phyloP scores from a whole-genome alignment of 2,113 vertebrate genomes.

The Caloenas nicobarica region DNA sequence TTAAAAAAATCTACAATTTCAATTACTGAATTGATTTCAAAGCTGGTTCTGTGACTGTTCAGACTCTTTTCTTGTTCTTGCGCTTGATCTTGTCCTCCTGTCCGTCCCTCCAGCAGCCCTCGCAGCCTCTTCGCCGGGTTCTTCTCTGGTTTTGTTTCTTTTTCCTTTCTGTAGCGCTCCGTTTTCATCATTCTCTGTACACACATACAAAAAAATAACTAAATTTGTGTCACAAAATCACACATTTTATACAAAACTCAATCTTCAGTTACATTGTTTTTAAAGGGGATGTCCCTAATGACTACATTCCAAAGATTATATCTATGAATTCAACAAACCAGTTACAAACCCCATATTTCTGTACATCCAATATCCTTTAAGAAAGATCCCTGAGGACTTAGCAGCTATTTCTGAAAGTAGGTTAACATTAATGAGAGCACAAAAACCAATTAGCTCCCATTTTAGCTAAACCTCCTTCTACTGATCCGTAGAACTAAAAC shows the following conservation, averaged over 20 bases:
- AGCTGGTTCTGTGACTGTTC: background rate
- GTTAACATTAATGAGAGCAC: slow-evolving; percentile 65
- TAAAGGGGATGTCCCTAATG: background rate
- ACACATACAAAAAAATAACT: background rate
- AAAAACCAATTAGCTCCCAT: slow-evolving; percentile 60
- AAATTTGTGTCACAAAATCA: background rate
- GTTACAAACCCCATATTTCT: background rate
- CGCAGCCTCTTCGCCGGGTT: background rate
- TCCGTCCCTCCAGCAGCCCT: background rate
- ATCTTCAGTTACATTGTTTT: background rate
- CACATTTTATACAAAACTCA: background rate
- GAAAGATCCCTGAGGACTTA: background rate
- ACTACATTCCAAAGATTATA: background rate
- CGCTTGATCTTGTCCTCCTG: slow-evolving; percentile 35
- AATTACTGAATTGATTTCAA: background rate
- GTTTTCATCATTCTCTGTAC: slow-evolving; percentile 4
- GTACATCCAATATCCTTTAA: slow-evolving; percentile 19
- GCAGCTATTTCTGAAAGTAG: slow-evolving; percentile 61
- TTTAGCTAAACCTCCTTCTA: slow-evolving; percentile 3
- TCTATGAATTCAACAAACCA: slow-evolving; percentile 38
- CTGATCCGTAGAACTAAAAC: background rate
- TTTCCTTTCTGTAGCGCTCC: background rate
- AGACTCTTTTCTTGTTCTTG: slow-evolving; percentile 17
- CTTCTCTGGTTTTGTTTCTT: slow-evolving; percentile 15
- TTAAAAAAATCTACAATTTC: background rate